Evolutionary conservation across 1,140 invertebrate genomes (phyloP), one percentile per base, ranked within the genome.

Genomic region (Gonatopus flavifemur): DNA sequence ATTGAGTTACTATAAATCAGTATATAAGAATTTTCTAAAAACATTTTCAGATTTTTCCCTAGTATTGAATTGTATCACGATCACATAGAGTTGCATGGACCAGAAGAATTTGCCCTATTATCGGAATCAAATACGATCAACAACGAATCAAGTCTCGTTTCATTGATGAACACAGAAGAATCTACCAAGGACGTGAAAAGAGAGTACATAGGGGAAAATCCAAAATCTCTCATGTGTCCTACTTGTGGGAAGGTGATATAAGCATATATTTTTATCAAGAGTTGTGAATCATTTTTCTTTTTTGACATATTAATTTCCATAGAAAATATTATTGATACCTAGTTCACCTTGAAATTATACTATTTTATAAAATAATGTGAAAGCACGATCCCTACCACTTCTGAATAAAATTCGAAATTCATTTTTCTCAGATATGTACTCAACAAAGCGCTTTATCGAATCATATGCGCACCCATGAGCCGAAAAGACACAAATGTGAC

Each of bases 361-460:
- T n/a, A n/a, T n/a, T n/a, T n/a, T n/a, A n/a, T n/a, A n/a, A n/a
- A n/a, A n/a, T n/a, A n/a, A n/a, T n/a, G n/a, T n/a, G n/a, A n/a
- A n/a, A n/a, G n/a, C n/a, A n/a, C n/a, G n/a, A n/a, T n/a, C n/a
- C n/a, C n/a, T n/a, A n/a, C n/a, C n/a, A n/a, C n/a, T n/a, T n/a
- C n/a, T n/a, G n/a, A n/a, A n/a, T n/a, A n/a, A n/a, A n/a, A n/a
- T n/a, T n/a, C n/a, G n/a, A n/a, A n/a, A n/a, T n/a, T n/a, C n/a
- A n/a, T 47, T 21, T 22, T 33, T 33, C 21, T 18, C 18, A 73
- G 70, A 55, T 66, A 3, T 73, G 70, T 35, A 73, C 70, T 0
- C 69, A 72, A 41, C 70, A 73, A 55, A 73, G 70, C 45, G 69
- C 70, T 13, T 55, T 73, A 19, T 73, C 70, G n/a, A 73, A 73